A percentile compares a stretch with the other conserved stretches of the same genome.
phyloP scores from a whole-genome alignment of 2,797 vertebrate species.

The Hippocampus kuda region DNA sequence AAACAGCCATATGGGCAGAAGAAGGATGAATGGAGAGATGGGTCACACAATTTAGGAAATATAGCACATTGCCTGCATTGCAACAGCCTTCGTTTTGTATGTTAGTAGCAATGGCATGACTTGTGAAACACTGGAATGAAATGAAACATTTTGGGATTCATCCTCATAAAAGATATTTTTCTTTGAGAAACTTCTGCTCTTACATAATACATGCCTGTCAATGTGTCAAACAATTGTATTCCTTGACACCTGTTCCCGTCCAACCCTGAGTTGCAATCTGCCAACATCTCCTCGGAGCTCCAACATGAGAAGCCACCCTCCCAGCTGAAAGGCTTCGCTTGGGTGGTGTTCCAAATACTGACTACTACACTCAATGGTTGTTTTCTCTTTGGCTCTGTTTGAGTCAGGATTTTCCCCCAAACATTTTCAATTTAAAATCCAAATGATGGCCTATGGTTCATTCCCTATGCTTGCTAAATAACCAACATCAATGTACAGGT shows the following conservation, averaged over 20 bases:
- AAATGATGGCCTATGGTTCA: too few species aligned
- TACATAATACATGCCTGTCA: conserved; percentile 27
- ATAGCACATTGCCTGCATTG: background rate
- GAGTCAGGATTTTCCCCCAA: too few species aligned
- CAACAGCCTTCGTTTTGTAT: background rate
- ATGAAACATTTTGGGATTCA: background rate
- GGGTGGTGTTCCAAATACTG: too few species aligned
- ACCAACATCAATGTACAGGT: too few species aligned
- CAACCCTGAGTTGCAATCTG: conserved; percentile 37
- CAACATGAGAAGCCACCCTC: too few species aligned
- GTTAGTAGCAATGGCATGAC: too few species aligned
- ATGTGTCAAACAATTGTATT: conserved; percentile 27
- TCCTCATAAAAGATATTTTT: background rate
- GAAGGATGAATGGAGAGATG: conserved; percentile 4
- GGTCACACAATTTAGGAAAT: conserved; percentile 11
- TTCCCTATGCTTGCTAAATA: too few species aligned
- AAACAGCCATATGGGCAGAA: background rate
- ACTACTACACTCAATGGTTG: too few species aligned
- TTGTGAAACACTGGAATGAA: background rate
- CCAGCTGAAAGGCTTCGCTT: too few species aligned
- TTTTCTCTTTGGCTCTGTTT: too few species aligned
- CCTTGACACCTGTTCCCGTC: conserved; percentile 41
- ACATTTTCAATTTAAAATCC: too few species aligned
- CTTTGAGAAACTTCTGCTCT: conserved; percentile 10
- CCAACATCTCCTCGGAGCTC: conserved; percentile 6